phyloP scores from a whole-genome alignment of 2,888 invertebrate genomes.

The Peribatodes rhomboidaria region DNA sequence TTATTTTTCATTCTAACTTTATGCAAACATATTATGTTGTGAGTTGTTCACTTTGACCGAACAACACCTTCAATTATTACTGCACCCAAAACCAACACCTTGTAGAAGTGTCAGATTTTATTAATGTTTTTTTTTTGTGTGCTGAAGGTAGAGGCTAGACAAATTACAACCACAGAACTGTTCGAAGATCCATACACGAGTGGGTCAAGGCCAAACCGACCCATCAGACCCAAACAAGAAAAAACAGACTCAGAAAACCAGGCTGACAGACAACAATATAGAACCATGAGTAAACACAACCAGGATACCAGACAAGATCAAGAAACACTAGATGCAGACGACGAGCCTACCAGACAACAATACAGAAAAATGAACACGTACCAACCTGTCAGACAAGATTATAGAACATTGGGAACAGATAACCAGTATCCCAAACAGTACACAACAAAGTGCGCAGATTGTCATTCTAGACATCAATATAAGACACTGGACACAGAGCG shows the following conservation, averaged over 20 bases:
- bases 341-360: background rate
- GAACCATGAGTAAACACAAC: background rate
- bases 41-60: too few species aligned
- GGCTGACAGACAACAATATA: background rate
- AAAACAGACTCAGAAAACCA: background rate
- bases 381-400: background rate
- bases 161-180: background rate
- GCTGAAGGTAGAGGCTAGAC: background rate
- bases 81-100: too few species aligned
- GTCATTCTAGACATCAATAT: background rate
- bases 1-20: too few species aligned
- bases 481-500: background rate
- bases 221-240: slow-evolving; percentile 6
- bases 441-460: too few species aligned
- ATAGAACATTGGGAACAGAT: background rate
- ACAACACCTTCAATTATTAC: too few species aligned
- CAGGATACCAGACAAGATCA: background rate
- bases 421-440: background rate
- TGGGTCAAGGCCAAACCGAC: slow-evolving; percentile 1
- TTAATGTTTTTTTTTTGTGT: background rate
- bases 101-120: background rate
- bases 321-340: background rate
- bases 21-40: too few species aligned
- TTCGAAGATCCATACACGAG: background rate
- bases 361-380: background rate